phyloP scores from a whole-genome alignment of 2,113 vertebrate species.

The Otocyon megalotis region DNA sequence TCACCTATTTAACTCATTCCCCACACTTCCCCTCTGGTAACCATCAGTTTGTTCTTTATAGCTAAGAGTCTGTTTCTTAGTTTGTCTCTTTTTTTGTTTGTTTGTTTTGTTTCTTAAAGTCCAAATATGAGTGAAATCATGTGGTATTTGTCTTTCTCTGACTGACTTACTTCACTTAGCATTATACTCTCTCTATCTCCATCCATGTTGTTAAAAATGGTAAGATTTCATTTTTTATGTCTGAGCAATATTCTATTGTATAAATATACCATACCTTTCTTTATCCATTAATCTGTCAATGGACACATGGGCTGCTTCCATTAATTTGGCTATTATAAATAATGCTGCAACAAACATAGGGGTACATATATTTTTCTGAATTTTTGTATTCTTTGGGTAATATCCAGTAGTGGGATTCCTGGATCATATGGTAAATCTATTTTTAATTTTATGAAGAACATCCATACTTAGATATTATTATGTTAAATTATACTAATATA shows the following conservation, averaged over 20 bases:
- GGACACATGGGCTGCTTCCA: neutral
- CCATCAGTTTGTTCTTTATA: neutral
- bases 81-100: neutral
- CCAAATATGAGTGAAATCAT: neutral
- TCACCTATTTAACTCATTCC: neutral
- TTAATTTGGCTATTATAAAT: neutral
- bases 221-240: neutral
- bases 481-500: neutral
- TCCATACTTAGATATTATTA: constrained; percentile 13
- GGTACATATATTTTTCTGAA: neutral
- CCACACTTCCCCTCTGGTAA: neutral
- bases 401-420: neutral
- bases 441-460: neutral
- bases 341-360: neutral
- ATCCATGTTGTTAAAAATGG: neutral
- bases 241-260: neutral
- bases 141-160: neutral
- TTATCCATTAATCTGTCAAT: neutral
- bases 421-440: neutral
- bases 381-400: neutral
- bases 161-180: neutral
- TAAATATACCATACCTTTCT: neutral
- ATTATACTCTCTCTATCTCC: neutral
- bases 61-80: neutral
- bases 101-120: neutral